Evolutionary conservation across 1,140 invertebrate genomes (phyloP), one percentile per base, ranked within the genome.

Genomic region (Diploscapter pachys): DNA sequence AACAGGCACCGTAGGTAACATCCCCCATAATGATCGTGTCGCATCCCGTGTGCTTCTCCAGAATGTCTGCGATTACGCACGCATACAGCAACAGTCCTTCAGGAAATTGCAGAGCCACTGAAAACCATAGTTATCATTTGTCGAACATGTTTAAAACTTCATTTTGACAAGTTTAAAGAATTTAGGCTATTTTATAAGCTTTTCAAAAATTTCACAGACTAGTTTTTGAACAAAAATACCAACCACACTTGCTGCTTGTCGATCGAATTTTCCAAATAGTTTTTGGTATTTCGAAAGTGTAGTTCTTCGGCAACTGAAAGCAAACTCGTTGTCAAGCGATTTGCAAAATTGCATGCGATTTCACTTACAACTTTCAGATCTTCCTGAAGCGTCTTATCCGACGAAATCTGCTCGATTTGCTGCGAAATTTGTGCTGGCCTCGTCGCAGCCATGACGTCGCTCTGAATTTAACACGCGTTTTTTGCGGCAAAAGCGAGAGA

Each of bases 271-370:
- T 90, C 96, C 96, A 99, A 86, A 99, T 91, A 0, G 96, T 98
- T 87, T 99, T 99, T 62, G 92, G 92, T 80, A 99, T 91, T 90
- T 99, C 97, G 88, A 99, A 99, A 88, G 97, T 98, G 84, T 99
- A 99, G 89, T 99, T 99, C 11, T 89, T 84, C 5, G 97, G 96
- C 64, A 99, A 88, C 78, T 79, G 63, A 72, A 78, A 74, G 4
- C 4, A 5, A n/a, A 73, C 9, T 73, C 54, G 11, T 71, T 9
- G n/a, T 5, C 8, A 53, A 52, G 53, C 3, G 9, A n/a, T 63
- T 3, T 72, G 13, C 4, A 56, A 49, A 78, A 51, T 4, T 4
- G 48, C 11, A 61, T 53, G 63, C 5, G 49, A 11, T 49, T 51
- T 8, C 6, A 49, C 72, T 70, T 63, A 79, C 78, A 64, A 79